Percentiles rank a stretch among this genome's conserved stretches.
These are phyloP conservation scores for Megaceryle maxima DNA, from an alignment of 2,113 vertebrate species.

Conservation along the genomic window DNA sequence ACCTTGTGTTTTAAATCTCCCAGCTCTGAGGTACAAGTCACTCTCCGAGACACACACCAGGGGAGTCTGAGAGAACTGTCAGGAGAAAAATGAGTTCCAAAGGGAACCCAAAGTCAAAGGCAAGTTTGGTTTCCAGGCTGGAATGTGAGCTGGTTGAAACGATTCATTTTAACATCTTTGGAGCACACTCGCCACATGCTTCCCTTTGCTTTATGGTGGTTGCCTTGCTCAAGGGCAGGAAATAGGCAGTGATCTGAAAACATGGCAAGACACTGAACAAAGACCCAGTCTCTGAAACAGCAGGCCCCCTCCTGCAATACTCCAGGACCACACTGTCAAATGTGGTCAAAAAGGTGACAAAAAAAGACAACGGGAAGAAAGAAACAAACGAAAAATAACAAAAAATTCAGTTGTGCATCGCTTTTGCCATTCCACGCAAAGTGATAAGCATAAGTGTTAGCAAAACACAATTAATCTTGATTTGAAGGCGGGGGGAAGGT, in stretches of 20 bases:
- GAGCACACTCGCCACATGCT: constrained; percentile 22
- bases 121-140: constrained; percentile 27
- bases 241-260: background rate
- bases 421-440: background rate
- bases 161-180: constrained; percentile 43
- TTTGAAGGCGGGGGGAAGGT: background rate
- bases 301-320: background rate
- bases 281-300: background rate
- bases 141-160: constrained; percentile 22
- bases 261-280: background rate
- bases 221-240: constrained; percentile 41
- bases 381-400: rapidly evolving
- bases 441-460: background rate
- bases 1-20: background rate
- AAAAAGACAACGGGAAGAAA: background rate
- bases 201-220: background rate
- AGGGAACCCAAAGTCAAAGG: background rate
- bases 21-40: background rate
- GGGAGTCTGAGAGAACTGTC: background rate
- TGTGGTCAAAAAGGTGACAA: background rate
- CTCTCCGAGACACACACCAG: background rate
- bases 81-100: background rate
- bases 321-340: background rate
- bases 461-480: background rate
- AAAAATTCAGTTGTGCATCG: background rate